Conservation (phyloP, 1,140 invertebrate species). For the Heliconius nattereri region DNA sequence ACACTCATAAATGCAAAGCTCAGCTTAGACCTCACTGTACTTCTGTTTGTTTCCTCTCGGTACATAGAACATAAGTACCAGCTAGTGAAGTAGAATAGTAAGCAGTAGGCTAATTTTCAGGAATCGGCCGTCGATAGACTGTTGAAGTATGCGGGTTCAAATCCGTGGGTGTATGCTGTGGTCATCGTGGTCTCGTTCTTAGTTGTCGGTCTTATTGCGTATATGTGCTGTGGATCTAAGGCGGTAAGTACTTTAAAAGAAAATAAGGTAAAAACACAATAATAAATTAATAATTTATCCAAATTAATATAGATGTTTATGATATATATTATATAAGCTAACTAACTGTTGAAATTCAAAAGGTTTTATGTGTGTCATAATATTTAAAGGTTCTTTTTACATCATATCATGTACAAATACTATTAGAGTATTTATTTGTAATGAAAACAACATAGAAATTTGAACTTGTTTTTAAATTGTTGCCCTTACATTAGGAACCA, state of each 20-base stretch:
- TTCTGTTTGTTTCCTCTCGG: too few relatives aligned
- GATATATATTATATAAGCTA: too few relatives aligned
- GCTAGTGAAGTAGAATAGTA: slow-evolving; percentile 20
- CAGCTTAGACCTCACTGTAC: too few relatives aligned
- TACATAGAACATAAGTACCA: not conserved
- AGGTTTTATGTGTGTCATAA: too few relatives aligned
- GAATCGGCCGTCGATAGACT: slow-evolving; percentile 90
- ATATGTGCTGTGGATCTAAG: slow-evolving; percentile 89
- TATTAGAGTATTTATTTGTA: too few relatives aligned
- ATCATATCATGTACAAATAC: too few relatives aligned
- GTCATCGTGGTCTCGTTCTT: slow-evolving; percentile 91
- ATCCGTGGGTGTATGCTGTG: slow-evolving; percentile 95
- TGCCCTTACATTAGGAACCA: slow-evolving; percentile 44
- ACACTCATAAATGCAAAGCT: too few relatives aligned
- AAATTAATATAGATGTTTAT: too few relatives aligned
- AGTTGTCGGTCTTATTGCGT: slow-evolving; percentile 88
- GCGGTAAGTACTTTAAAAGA: slow-evolving; percentile 41
- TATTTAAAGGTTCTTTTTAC: not conserved
- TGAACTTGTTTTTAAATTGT: not conserved
- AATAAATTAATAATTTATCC: too few relatives aligned
- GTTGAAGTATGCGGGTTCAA: slow-evolving; percentile 90
- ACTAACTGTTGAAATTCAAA: too few relatives aligned
- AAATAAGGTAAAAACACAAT: too few relatives aligned
- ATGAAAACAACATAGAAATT: not conserved
- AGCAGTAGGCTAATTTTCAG: slow-evolving; percentile 80